Evolutionary conservation across 2,113 vertebrate genomes (phyloP).

Genomic region (Craseonycteris thonglongyai): DNA sequence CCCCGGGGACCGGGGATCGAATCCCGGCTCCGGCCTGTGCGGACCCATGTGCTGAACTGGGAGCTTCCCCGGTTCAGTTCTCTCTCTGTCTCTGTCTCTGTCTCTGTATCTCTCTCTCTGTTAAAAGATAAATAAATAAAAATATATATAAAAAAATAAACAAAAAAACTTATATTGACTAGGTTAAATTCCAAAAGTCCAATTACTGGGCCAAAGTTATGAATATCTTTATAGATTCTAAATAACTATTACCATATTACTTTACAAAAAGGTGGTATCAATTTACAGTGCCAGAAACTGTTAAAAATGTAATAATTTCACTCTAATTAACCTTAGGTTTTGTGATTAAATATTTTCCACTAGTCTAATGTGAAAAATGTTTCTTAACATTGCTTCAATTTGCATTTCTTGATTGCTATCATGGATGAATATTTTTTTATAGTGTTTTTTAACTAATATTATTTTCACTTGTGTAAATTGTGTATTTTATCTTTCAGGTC

Average conservation of each 20-base stretch:
- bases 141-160: too few relatives aligned
- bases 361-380: constrained; percentile 7
- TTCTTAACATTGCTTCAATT: constrained; percentile 40
- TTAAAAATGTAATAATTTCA: not conserved
- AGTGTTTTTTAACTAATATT: constrained; percentile 27
- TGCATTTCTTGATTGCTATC: constrained; percentile 53
- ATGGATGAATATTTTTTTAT: constrained; percentile 48
- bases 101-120: too few relatives aligned
- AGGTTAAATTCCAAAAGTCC: not conserved
- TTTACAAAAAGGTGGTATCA: not conserved
- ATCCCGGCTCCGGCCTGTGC: too few relatives aligned
- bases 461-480: constrained; percentile 49
- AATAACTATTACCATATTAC: constrained; percentile 2
- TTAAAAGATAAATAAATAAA: too few relatives aligned
- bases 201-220: not conserved
- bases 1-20: too few relatives aligned
- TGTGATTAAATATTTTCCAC: constrained; percentile 51
- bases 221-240: not conserved
- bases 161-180: not conserved
- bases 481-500: not conserved
- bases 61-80: too few relatives aligned
- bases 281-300: not conserved
- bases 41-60: too few relatives aligned
- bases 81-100: too few relatives aligned
- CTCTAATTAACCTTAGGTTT: constrained; percentile 27